Evolutionary conservation across 2,888 invertebrate genomes (phyloP).

Genomic region (Onthophagus sagittarius): DNA sequence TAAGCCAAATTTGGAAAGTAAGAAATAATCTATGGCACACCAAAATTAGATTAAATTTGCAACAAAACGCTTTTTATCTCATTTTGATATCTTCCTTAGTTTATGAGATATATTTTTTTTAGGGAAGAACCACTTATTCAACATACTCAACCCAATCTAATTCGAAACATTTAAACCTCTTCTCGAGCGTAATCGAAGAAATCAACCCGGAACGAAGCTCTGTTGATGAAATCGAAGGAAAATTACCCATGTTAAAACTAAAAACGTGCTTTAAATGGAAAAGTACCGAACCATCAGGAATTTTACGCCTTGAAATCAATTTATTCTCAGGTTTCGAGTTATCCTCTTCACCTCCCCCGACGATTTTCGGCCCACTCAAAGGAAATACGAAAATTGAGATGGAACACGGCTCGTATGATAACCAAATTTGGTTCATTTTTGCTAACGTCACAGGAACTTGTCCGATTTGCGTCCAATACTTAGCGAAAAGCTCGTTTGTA

Average conservation of each 20-base stretch:
- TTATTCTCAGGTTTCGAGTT: slow-evolving; percentile 64
- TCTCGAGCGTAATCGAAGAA: slow-evolving; percentile 62
- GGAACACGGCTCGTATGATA: slow-evolving; percentile 58
- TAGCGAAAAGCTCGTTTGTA: slow-evolving; percentile 57
- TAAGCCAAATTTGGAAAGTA: too few relatives aligned
- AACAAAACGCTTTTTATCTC: too few relatives aligned
- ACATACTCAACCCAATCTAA: slow-evolving; percentile 58
- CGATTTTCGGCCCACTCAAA: too few relatives aligned
- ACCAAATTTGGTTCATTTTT: slow-evolving; percentile 64
- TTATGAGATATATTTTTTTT: too few relatives aligned
- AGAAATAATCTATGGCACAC: too few relatives aligned
- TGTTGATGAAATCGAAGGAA: slow-evolving; percentile 62
- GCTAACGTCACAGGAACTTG: slow-evolving; percentile 60
- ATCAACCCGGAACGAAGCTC: slow-evolving; percentile 60
- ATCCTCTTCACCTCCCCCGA: slow-evolving; percentile 44
- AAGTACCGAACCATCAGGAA: slow-evolving; percentile 57
- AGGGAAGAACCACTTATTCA: slow-evolving; percentile 62
- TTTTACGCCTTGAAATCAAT: slow-evolving; percentile 58
- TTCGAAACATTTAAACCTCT: slow-evolving; percentile 57
- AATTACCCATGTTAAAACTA: slow-evolving; percentile 60
- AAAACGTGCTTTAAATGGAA: slow-evolving; percentile 66
- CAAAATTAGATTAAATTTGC: too few relatives aligned
- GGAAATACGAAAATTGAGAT: slow-evolving; percentile 58
- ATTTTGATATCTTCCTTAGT: too few relatives aligned
- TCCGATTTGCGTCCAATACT: slow-evolving; percentile 61